Evolutionary conservation across 2,113 vertebrate species (phyloP).

Genomic region (Pelusios castaneus): DNA sequence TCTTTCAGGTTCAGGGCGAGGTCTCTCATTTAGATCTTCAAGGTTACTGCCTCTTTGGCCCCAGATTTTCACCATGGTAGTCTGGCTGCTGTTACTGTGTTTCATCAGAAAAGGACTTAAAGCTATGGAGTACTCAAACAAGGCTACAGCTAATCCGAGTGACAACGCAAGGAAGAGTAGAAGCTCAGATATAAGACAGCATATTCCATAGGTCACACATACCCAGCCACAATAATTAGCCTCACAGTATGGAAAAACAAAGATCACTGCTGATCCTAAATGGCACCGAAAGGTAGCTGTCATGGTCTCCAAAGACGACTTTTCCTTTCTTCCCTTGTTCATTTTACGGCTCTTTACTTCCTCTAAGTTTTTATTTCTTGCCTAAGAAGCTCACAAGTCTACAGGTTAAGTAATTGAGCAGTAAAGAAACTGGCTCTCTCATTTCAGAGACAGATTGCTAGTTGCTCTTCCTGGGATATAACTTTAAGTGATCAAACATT

Average conservation of each 20-base stretch:
- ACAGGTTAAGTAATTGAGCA: not conserved
- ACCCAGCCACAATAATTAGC: not conserved
- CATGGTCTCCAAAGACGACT: not conserved
- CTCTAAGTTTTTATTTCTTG: not conserved
- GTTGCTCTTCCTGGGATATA: not conserved
- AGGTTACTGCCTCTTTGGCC: not conserved
- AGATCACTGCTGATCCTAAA: not conserved
- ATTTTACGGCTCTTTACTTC: not conserved
- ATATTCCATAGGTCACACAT: not conserved
- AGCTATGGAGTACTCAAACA: slow-evolving; percentile 14
- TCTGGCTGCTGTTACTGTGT: not conserved
- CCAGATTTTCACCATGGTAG: not conserved
- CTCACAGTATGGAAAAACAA: not conserved
- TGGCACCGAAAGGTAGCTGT: not conserved
- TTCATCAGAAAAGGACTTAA: not conserved
- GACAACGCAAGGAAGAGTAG: not conserved
- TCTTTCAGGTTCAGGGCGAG: not conserved
- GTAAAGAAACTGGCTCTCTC: not conserved
- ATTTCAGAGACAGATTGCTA: not conserved
- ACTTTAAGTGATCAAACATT: not conserved
- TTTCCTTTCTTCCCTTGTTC: not conserved
- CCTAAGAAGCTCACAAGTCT: not conserved
- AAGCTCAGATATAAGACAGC: not conserved
- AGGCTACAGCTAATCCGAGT: not conserved
- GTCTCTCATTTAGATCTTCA: not conserved